Percentiles rank a stretch among this genome's conserved stretches.
Conservation (phyloP, 2,113 vertebrate genomes). For the Nannospalax galili region DNA sequence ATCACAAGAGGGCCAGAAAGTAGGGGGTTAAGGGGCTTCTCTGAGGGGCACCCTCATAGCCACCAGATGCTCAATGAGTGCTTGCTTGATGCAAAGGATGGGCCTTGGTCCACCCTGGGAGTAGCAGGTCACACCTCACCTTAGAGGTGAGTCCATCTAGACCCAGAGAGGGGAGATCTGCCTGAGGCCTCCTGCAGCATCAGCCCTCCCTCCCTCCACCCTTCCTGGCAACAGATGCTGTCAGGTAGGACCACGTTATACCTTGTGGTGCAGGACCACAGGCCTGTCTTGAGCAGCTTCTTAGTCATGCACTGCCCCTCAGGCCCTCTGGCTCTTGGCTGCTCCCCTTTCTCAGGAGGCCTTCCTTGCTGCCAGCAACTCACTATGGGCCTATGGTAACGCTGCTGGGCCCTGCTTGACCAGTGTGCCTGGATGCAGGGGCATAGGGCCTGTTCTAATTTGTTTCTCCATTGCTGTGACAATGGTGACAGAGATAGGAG, state of each 20-base stretch:
- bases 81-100: not conserved
- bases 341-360: not conserved
- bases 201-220: not conserved
- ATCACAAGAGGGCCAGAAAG: not conserved
- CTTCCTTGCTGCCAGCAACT: not conserved
- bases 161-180: not conserved
- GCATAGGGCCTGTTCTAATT: not conserved
- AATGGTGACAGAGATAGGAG: no score
- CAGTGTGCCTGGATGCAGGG: not conserved
- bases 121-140: no score
- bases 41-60: not conserved
- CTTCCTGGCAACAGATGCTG: not conserved
- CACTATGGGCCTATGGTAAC: not conserved
- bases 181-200: not conserved
- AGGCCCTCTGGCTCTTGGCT: not conserved
- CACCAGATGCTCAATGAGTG: not conserved
- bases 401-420: not conserved
- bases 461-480: no score
- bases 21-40: fast-evolving
- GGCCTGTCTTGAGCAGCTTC: not conserved
- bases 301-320: not conserved
- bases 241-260: not conserved
- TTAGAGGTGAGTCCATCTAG: not conserved
- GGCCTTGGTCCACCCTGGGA: not conserved
- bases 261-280: no score